Conservation (phyloP, 1,140 invertebrate genomes). For the Pissodes strobi region DNA sequence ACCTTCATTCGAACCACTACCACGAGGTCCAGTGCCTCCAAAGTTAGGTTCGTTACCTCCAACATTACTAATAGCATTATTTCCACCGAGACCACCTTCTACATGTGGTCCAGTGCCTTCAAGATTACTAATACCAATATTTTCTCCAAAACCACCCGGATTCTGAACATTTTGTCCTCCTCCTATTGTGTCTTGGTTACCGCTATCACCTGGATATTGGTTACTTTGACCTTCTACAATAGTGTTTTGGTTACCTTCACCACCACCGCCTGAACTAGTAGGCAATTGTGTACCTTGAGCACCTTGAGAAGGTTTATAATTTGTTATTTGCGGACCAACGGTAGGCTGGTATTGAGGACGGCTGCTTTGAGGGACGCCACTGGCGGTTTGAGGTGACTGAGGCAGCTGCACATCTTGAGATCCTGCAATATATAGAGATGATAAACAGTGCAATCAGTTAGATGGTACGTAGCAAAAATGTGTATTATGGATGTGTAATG, state of each 20-base stretch:
- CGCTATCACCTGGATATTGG: background rate
- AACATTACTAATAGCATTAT: no score
- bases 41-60: no score
- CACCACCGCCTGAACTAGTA: background rate
- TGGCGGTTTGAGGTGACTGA: no score
- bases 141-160: background rate
- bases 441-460: no score
- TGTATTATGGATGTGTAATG: no score
- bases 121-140: no score
- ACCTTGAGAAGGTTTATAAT: slow-evolving; percentile 2
- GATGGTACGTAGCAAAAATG: no score
- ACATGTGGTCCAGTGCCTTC: no score
- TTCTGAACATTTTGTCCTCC: slow-evolving; percentile 9
- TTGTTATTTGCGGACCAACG: slow-evolving; percentile 12
- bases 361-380: no score
- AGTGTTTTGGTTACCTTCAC: background rate
- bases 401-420: no score
- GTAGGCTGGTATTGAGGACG: background rate
- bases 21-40: background rate
- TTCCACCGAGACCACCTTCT: no score
- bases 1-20: background rate
- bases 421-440: no score
- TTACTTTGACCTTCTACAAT: background rate
- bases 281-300: background rate
- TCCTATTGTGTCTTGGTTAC: background rate